These are phyloP conservation scores for Papilio demoleus DNA, from an alignment of 2,888 invertebrate species.

Conservation along the genomic window DNA sequence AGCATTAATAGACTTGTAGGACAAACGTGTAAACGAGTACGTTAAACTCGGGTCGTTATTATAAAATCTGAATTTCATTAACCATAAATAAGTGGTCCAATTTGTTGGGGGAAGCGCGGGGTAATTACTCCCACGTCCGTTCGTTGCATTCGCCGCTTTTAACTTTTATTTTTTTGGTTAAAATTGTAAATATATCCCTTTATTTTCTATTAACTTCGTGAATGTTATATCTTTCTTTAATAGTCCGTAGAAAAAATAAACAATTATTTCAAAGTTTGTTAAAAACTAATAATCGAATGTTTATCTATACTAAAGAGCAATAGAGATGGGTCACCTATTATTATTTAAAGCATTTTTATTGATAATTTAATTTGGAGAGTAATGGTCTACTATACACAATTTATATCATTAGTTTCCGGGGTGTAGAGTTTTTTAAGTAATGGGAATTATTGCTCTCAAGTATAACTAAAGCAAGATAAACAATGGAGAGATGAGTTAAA, in stretches of 20 bases:
- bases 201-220: conserved; percentile 15
- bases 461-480: no score
- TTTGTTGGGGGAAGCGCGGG: conserved; percentile 55
- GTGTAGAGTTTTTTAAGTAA: no score
- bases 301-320: no score
- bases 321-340: no score
- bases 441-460: no score
- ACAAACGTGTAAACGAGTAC: conserved; percentile 62
- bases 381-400: no score
- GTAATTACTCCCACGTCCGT: conserved; percentile 62
- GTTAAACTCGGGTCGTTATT: conserved; percentile 61
- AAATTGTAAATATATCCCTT: conserved; percentile 29
- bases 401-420: no score
- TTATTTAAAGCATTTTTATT: no score
- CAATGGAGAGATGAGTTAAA: no score
- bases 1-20: conserved; percentile 59
- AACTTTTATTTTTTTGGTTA: conserved; percentile 33
- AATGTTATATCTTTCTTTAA: background rate
- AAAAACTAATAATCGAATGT: background rate
- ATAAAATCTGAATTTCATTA: conserved; percentile 72
- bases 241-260: background rate
- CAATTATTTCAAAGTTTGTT: background rate
- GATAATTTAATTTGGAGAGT: no score
- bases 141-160: conserved; percentile 40
- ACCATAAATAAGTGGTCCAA: conserved; percentile 66